phyloP scores from a whole-genome alignment of 53 echinoderm and acorn worm genomes.

The Zoroaster sp. region DNA sequence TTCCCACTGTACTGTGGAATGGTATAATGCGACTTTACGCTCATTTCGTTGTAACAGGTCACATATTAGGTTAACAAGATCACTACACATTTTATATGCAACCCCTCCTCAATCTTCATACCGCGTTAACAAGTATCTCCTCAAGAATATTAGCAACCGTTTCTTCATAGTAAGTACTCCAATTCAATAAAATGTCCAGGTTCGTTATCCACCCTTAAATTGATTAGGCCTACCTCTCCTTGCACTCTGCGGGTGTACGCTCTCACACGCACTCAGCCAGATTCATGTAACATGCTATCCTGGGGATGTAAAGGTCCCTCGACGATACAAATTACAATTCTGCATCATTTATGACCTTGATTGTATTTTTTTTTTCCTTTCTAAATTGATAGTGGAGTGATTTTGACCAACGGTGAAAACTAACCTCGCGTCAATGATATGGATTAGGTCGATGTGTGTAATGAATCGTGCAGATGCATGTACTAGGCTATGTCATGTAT shows the following conservation, averaged over 20 bases:
- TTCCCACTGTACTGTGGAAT: too few relatives aligned
- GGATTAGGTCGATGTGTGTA: background rate
- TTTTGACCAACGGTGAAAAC: background rate
- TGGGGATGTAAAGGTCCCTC: background rate
- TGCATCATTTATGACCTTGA: background rate
- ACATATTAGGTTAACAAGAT: too few relatives aligned
- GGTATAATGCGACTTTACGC: too few relatives aligned
- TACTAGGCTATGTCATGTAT: too few relatives aligned
- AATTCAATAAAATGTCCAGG: conserved; percentile 4
- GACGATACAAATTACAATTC: background rate
- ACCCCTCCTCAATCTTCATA: too few relatives aligned
- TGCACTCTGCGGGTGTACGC: background rate
- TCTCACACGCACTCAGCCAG: background rate
- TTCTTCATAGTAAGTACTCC: background rate
- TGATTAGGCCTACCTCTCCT: background rate
- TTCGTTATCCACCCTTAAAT: background rate
- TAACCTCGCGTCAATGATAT: conserved; percentile 9
- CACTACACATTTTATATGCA: too few relatives aligned
- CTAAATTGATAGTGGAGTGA: background rate
- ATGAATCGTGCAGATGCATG: background rate
- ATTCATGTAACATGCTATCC: background rate
- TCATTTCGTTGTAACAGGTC: too few relatives aligned
- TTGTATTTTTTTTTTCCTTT: background rate
- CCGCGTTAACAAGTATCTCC: background rate
- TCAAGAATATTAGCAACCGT: background rate